A percentile compares a stretch with the other conserved stretches of the same genome.
These are phyloP conservation scores for Apamea epomidion DNA, from an alignment of 2,888 invertebrate species.

Conservation along the genomic window DNA sequence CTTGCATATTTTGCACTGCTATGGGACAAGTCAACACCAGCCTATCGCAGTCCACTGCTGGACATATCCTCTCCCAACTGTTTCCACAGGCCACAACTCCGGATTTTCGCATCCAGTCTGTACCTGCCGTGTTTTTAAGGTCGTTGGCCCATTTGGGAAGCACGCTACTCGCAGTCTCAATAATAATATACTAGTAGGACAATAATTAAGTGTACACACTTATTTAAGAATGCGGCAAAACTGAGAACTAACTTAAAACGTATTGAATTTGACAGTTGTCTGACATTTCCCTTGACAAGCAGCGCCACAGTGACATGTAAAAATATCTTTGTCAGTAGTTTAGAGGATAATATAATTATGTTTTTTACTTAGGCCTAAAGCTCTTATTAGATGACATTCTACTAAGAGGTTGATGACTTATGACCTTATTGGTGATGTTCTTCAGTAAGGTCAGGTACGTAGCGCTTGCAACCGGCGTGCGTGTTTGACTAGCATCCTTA, in stretches of 20 bases:
- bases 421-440: not conserved
- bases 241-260: not conserved
- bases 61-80: too few relatives aligned
- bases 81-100: too few relatives aligned
- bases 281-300: not conserved
- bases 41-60: too few relatives aligned
- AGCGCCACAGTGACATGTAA: not conserved
- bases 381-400: slow-evolving; percentile 31
- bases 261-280: not conserved
- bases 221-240: not conserved
- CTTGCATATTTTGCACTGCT: too few relatives aligned
- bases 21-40: too few relatives aligned
- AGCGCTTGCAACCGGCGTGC: not conserved
- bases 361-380: slow-evolving; percentile 15
- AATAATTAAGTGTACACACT: not conserved
- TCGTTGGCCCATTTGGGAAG: too few relatives aligned
- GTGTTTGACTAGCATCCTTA: too few relatives aligned
- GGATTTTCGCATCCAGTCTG: too few relatives aligned
- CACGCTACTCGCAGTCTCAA: too few relatives aligned
- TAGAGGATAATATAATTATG: not conserved
- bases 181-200: too few relatives aligned
- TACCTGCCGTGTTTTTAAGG: too few relatives aligned
- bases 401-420: slow-evolving; percentile 32
- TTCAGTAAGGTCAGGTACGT: not conserved
- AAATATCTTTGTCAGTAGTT: not conserved